Conservation (phyloP, 2,797 vertebrate species). For the Cryptoblepharus egeriae region DNA sequence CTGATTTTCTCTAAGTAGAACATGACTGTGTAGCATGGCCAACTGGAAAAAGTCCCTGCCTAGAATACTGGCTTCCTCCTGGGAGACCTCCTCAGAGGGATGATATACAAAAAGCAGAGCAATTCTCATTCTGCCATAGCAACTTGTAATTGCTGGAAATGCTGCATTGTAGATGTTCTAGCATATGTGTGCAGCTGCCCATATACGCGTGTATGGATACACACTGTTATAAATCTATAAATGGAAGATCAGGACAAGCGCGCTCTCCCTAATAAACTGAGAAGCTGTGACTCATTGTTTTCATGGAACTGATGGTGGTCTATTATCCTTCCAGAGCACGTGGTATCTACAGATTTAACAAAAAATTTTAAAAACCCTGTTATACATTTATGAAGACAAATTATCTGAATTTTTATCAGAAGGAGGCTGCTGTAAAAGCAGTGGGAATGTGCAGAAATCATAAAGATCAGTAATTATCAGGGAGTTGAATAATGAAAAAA, state of each 20-base stretch:
- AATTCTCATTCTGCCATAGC: background rate
- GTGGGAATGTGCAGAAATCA: background rate
- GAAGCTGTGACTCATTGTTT: background rate
- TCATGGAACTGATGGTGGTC: background rate
- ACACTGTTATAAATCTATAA: too few relatives aligned
- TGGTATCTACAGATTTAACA: background rate
- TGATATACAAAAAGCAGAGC: background rate
- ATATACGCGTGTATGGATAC: background rate
- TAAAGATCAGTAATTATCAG: too few relatives aligned
- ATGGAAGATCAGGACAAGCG: background rate
- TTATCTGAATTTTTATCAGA: background rate
- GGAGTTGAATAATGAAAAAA: too few relatives aligned
- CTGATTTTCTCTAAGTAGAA: slow-evolving; percentile 4
- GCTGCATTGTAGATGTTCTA: background rate
- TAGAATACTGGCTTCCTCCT: background rate
- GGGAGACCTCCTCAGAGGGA: background rate
- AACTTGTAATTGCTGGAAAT: background rate
- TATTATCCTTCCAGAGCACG: background rate
- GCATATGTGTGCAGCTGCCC: background rate
- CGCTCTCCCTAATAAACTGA: background rate
- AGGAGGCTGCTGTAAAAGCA: background rate
- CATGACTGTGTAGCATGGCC: background rate
- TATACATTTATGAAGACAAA: background rate
- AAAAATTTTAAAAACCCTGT: background rate
- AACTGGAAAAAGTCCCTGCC: too few relatives aligned